Conservation (phyloP, 1,140 invertebrate genomes). For the Drosophila rhopaloa region DNA sequence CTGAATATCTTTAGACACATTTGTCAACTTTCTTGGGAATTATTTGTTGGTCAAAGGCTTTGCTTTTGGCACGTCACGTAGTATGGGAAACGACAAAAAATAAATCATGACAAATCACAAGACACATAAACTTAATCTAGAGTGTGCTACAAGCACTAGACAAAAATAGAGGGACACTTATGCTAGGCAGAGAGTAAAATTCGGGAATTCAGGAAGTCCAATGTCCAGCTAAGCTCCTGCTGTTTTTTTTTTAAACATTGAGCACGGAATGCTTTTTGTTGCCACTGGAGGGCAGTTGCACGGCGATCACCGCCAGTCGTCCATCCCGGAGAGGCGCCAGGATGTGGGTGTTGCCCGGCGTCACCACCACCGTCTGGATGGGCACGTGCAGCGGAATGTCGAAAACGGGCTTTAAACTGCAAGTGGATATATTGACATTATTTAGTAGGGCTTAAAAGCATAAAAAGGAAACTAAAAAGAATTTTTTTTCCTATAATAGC, state of each 20-base stretch:
- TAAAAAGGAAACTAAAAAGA: too few relatives aligned
- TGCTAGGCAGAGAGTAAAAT: conserved; percentile 23
- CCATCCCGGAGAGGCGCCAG: conserved; percentile 87
- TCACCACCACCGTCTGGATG: conserved; percentile 87
- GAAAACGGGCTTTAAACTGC: conserved; percentile 85
- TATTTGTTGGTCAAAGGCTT: conserved; percentile 38
- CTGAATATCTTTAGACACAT: conserved; percentile 23
- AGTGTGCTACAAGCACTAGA: not conserved
- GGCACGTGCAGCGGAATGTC: conserved; percentile 87
- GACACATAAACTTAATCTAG: conserved; percentile 30
- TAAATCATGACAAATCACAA: conserved; percentile 39
- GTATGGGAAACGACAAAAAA: conserved; percentile 21
- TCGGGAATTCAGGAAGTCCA: conserved; percentile 9
- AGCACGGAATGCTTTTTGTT: conserved; percentile 84
- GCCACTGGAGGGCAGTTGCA: conserved; percentile 66
- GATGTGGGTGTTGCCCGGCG: conserved; percentile 87
- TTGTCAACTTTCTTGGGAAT: conserved; percentile 33
- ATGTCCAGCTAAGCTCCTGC: conserved; percentile 9
- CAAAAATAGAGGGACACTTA: conserved; percentile 7
- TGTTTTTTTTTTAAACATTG: conserved; percentile 60
- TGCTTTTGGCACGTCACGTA: conserved; percentile 49
- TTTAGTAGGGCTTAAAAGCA: not conserved
- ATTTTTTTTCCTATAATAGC: too few relatives aligned
- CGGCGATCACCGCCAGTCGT: conserved; percentile 87
- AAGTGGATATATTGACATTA: not conserved